These are phyloP conservation scores for Drosophila santomea DNA, from an alignment of 1,140 invertebrate species.

Conservation along the genomic window DNA sequence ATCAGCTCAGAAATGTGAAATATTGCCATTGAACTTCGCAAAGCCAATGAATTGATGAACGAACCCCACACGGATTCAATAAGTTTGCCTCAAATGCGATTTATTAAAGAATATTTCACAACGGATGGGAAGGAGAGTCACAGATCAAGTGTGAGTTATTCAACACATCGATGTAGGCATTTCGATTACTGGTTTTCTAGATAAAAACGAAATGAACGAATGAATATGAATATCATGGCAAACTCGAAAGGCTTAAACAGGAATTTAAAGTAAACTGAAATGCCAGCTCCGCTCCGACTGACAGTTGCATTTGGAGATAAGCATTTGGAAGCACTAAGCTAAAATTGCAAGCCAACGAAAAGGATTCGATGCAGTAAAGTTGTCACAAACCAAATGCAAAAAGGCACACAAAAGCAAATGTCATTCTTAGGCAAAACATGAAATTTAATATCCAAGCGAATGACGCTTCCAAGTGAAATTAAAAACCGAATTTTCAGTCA, in stretches of 20 bases:
- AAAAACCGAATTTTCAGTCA: conserved; percentile 65
- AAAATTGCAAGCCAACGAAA: conserved; percentile 48
- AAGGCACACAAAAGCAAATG: conserved; percentile 54
- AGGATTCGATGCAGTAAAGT: conserved; percentile 37
- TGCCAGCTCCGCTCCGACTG: conserved; percentile 11
- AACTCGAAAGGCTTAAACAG: not conserved
- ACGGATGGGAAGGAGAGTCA: not conserved
- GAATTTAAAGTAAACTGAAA: not conserved
- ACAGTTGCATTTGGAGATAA: conserved; percentile 62
- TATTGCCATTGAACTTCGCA: conserved; percentile 7
- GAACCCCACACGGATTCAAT: not conserved
- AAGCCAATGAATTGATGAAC: not conserved
- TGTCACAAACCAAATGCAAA: conserved; percentile 50
- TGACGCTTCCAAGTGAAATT: conserved; percentile 64
- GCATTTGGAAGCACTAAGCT: conserved; percentile 17
- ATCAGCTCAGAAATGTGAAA: conserved; percentile 35
- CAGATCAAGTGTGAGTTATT: conserved; percentile 30
- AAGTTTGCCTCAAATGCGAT: conserved; percentile 2
- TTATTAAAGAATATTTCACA: not conserved
- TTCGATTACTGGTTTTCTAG: not conserved
- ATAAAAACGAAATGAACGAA: not conserved
- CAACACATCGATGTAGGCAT: not conserved
- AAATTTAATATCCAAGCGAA: conserved; percentile 71
- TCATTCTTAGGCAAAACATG: conserved; percentile 54
- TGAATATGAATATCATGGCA: not conserved